Conservation (phyloP, 2,888 invertebrate genomes). For the Drosophila meridiana region DNA sequence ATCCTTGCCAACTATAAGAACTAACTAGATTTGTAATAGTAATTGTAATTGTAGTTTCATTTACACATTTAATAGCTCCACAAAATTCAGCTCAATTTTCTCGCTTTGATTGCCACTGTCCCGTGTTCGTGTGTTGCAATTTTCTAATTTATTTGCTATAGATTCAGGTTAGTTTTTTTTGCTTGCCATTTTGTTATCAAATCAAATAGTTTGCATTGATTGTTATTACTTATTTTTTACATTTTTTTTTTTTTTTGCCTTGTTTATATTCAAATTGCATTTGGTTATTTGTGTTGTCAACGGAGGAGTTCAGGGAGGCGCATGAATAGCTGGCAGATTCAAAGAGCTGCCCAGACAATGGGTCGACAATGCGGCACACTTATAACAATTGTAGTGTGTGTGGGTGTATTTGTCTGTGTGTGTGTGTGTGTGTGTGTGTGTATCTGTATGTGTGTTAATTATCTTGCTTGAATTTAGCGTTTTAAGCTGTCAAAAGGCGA, state of each 20-base stretch:
- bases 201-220: conserved; percentile 55
- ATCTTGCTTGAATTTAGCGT: conserved; percentile 48
- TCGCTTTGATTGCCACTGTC: conserved; percentile 19
- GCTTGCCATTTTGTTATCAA: conserved; percentile 57
- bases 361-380: conserved; percentile 56
- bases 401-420: conserved; percentile 36
- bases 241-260: conserved; percentile 8
- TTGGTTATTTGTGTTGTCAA: conserved; percentile 59
- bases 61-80: no score
- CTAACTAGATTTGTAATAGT: no score
- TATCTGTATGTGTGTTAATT: conserved; percentile 57
- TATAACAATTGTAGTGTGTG: conserved; percentile 39
- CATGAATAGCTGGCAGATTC: conserved; percentile 11
- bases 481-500: conserved; percentile 67
- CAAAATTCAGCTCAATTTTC: background rate
- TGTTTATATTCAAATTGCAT: conserved; percentile 60
- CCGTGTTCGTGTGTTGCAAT: conserved; percentile 10
- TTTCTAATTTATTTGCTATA: conserved; percentile 58
- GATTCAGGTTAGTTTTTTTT: conserved; percentile 38
- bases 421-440: conserved; percentile 20
- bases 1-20: no score
- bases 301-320: conserved; percentile 4
- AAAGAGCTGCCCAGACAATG: conserved; percentile 55
- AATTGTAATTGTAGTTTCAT: no score
- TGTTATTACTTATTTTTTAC: conserved; percentile 10